Conservation (phyloP, 1,140 invertebrate genomes). For the Monochamus saltuarius region DNA sequence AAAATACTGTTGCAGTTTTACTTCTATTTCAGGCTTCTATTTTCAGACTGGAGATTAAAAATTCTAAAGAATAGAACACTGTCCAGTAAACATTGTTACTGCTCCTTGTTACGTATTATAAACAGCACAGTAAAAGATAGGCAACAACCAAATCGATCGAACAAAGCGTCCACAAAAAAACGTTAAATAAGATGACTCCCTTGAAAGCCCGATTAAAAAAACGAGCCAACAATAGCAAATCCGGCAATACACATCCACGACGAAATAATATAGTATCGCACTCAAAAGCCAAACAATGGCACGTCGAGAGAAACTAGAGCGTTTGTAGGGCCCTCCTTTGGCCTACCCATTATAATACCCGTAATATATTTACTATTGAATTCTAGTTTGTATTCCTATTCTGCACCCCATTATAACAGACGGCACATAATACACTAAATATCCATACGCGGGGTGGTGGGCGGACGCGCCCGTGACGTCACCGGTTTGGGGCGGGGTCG, state of each 20-base stretch:
- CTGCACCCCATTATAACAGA: conserved; percentile 43
- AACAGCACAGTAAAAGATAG: no score
- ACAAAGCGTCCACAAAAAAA: no score
- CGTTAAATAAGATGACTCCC: no score
- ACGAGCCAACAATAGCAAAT: no score
- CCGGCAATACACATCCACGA: conserved; percentile 8
- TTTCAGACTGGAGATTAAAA: no score
- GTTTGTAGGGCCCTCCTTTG: conserved; percentile 37
- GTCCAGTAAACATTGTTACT: no score
- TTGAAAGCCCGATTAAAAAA: no score
- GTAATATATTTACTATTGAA: conserved; percentile 48
- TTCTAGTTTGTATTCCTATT: conserved; percentile 52
- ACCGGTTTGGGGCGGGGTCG: conserved; percentile 27
- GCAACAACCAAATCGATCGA: no score
- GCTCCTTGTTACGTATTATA: no score
- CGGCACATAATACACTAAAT: conserved; percentile 50
- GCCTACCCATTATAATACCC: conserved; percentile 39
- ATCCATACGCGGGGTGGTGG: conserved; percentile 39
- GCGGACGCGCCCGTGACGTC: conserved; percentile 31
- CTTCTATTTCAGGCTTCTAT: no score
- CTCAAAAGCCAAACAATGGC: conserved; percentile 29
- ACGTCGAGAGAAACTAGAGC: conserved; percentile 30
- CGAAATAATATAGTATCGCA: conserved; percentile 31
- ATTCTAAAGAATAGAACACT: no score
- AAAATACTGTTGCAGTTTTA: no score